Conservation (phyloP, 2,797 vertebrate genomes). For the Pangasius djambal region DNA sequence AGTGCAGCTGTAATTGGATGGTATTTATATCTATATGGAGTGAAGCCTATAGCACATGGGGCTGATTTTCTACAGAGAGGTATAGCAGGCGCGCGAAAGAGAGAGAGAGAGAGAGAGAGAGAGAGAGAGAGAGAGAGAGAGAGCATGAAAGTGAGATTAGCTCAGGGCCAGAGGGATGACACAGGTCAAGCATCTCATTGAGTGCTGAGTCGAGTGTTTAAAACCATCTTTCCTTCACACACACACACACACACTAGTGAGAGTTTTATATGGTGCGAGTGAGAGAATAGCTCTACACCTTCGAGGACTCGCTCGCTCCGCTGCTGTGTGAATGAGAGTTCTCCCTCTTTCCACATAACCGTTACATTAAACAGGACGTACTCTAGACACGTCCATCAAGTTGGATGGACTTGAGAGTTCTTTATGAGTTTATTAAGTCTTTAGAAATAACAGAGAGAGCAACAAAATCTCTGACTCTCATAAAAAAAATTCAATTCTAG, state of each 20-base stretch:
- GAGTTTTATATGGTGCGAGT: neutral
- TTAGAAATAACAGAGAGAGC: neutral
- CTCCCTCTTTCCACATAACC: neutral
- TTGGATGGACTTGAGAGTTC: neutral
- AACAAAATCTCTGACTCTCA: no score
- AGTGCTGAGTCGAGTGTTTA: constrained; percentile 3
- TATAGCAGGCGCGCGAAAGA: neutral
- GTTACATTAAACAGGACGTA: neutral
- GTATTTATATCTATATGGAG: constrained; percentile 22
- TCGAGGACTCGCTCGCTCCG: neutral
- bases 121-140: neutral
- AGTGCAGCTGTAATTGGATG: neutral
- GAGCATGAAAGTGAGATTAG: constrained; percentile 28
- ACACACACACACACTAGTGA: neutral
- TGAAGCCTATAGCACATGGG: neutral
- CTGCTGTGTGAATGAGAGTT: neutral
- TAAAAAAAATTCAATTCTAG: no score
- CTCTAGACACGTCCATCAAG: neutral
- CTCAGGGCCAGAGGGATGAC: constrained; percentile 33
- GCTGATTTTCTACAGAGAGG: neutral
- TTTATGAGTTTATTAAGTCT: neutral
- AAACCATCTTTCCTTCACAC: neutral
- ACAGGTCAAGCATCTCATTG: constrained; percentile 20
- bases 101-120: neutral
- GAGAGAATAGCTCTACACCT: neutral